Conservation (phyloP, 2,888 invertebrate genomes). For the Ophion obscuratus region DNA sequence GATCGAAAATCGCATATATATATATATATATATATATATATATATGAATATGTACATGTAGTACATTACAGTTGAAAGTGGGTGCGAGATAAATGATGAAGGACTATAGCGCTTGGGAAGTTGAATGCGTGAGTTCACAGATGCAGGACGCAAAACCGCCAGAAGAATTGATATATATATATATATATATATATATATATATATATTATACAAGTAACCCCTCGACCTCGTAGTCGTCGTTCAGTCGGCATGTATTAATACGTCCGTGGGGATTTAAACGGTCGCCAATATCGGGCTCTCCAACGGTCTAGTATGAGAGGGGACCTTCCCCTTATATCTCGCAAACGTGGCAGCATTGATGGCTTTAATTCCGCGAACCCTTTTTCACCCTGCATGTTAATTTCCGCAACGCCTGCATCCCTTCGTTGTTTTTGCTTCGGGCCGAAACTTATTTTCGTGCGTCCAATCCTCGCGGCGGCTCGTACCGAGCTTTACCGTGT, state of each 20-base stretch:
- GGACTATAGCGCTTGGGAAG: conserved; percentile 69
- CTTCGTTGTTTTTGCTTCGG: conserved; percentile 23
- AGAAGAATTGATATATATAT: conserved; percentile 9
- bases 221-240: conserved; percentile 38
- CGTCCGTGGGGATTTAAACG: conserved; percentile 76
- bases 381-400: conserved; percentile 63
- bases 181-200: conserved; percentile 13
- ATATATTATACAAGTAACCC: conserved; percentile 37
- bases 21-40: conserved; percentile 13
- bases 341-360: conserved; percentile 25
- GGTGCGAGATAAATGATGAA: conserved; percentile 44
- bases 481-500: neutral
- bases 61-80: conserved; percentile 11
- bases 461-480: conserved; percentile 50
- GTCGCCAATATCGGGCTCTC: conserved; percentile 64
- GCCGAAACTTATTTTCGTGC: conserved; percentile 59
- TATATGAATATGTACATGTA: conserved; percentile 9
- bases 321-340: conserved; percentile 9
- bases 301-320: conserved; percentile 18
- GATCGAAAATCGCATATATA: conserved; percentile 68
- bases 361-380: conserved; percentile 38
- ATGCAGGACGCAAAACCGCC: neutral
- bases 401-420: conserved; percentile 63
- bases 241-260: conserved; percentile 69
- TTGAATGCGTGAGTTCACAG: conserved; percentile 72